Evolutionary conservation across 2,888 invertebrate genomes (phyloP), one percentile per base, ranked within the genome.

Genomic region (Yponomeuta plumbellus): DNA sequence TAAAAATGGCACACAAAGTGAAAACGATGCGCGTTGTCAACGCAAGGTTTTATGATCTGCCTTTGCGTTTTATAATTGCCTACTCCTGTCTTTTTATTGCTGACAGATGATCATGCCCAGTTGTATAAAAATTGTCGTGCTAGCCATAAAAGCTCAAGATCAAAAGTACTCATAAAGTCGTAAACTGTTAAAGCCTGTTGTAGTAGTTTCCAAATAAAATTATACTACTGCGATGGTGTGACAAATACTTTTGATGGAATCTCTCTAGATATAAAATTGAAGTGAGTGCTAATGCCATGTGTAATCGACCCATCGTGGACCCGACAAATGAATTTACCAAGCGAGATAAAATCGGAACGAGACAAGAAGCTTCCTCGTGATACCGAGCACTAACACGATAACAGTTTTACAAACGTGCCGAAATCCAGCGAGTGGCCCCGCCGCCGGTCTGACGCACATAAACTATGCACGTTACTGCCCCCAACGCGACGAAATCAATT

Each of bases 401-500:
- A 85, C 79, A 77, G 76, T 74, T 77, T 83, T 80, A 86, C 84
- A 84, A 83, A 84, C 80, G 75, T 79, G 75, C 78, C 76, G 74
- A 77, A 76, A 75, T 71, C 74, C 64, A 20, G 72, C 71, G 73
- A 72, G 72, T 71, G 69, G 68, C 69, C 70, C 72, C 69, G 70
- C 72, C 69, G 70, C 72, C 69, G 72, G 69, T 72, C 72, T 68
- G 69, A 72, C 73, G 71, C 73, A 72, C 87, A 88, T 91, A 90
- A 91, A 91, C 84, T 84, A 86, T 74, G 72, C 78, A 87, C 83
- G 80, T 89, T 83, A 91, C 88, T 86, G 91, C 88, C 83, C 86
- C 80, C 85, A 84, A 86, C 84, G 80, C 86, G 84, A 86, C 65
- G 81, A 85, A 88, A 88, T 89, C 90, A 88, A 90, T 90, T 88